Evolutionary conservation across 2,797 vertebrate species (phyloP).

Genomic region (Falco columbarius): DNA sequence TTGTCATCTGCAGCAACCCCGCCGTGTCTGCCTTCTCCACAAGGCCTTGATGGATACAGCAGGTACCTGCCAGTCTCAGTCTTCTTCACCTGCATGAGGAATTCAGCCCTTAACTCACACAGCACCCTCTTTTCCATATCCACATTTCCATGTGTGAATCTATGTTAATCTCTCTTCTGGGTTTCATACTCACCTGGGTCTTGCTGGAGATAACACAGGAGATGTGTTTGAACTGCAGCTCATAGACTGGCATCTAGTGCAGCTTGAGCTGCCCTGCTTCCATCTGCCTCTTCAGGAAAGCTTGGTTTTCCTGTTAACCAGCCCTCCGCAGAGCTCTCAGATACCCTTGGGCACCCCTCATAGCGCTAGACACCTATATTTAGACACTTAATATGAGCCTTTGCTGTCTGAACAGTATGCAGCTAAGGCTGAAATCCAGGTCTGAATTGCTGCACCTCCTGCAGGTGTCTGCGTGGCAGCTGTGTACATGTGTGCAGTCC

Average conservation of each 20-base stretch:
- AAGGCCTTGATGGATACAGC: background rate
- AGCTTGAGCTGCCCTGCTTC: background rate
- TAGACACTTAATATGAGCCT: background rate
- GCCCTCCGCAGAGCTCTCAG: background rate
- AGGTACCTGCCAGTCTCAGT: background rate
- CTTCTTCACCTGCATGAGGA: background rate
- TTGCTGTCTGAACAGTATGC: background rate
- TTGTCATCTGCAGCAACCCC: background rate
- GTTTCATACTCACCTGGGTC: background rate
- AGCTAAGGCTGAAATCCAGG: background rate
- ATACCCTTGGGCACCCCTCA: background rate
- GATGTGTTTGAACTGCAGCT: background rate
- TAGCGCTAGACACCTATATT: background rate
- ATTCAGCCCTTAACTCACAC: background rate
- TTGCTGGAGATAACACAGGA: background rate
- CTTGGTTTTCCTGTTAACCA: background rate
- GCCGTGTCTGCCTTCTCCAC: rapidly evolving
- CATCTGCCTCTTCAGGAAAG: background rate
- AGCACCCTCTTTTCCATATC: background rate
- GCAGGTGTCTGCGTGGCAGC: background rate
- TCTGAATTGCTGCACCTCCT: background rate
- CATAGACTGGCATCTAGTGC: background rate
- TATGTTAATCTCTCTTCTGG: background rate
- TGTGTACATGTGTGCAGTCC: background rate
- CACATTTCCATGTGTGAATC: background rate